These are phyloP conservation scores for Lithodes maja DNA, from an alignment of 2,888 invertebrate genomes.

Conservation along the genomic window DNA sequence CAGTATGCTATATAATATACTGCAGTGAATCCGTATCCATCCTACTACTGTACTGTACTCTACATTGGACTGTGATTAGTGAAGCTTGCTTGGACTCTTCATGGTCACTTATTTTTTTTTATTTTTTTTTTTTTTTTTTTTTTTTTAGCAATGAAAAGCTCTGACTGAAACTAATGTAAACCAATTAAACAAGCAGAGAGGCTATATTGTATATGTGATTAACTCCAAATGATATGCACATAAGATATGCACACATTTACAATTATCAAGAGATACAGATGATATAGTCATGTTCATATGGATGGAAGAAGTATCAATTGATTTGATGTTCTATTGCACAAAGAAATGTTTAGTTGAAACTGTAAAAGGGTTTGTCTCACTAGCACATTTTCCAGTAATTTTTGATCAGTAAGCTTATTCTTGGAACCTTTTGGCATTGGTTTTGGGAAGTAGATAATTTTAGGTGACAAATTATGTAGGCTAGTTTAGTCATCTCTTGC, in stretches of 20 bases:
- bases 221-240: conserved; percentile 2
- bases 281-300: not conserved
- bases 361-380: not conserved
- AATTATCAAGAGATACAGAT: conserved; percentile 1
- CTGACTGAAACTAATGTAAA: too few relatives aligned
- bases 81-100: not conserved
- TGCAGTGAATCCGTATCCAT: not conserved
- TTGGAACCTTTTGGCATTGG: too few relatives aligned
- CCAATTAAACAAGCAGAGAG: not conserved
- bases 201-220: not conserved
- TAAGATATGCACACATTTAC: not conserved
- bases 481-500: too few relatives aligned
- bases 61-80: conserved; percentile 3
- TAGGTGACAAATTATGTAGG: too few relatives aligned
- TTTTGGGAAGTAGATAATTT: too few relatives aligned
- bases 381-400: too few relatives aligned
- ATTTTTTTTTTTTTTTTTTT: too few relatives aligned
- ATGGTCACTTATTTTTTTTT: not conserved
- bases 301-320: not conserved
- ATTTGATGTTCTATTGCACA: conserved; percentile 8
- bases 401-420: too few relatives aligned
- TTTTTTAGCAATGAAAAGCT: too few relatives aligned
- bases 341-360: not conserved
- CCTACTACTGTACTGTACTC: not conserved
- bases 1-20: not conserved